These are phyloP conservation scores for Actinemys pallida DNA, from an alignment of 2,113 vertebrate genomes.

Conservation along the genomic window DNA sequence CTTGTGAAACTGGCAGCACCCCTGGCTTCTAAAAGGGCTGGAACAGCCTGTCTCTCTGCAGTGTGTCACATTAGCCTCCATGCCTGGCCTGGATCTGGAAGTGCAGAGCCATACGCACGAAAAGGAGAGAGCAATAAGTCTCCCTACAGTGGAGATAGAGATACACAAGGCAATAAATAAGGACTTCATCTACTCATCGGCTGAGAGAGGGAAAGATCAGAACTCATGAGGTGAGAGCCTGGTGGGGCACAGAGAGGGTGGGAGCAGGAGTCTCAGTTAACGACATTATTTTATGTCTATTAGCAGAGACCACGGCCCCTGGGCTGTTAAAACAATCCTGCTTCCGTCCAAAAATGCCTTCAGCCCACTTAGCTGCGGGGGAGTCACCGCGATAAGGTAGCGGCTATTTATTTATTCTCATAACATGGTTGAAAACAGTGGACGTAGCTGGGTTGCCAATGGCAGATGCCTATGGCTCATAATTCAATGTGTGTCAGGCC, in stretches of 20 bases:
- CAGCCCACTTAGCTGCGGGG: not conserved
- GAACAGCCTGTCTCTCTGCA: no score
- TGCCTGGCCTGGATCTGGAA: no score
- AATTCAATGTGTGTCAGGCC: not conserved
- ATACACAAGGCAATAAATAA: not conserved
- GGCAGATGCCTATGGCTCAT: not conserved
- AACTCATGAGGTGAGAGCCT: not conserved
- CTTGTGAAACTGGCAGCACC: no score
- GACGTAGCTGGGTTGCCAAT: no score
- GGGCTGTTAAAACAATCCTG: not conserved
- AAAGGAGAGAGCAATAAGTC: no score
- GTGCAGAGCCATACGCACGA: no score
- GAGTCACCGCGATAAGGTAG: not conserved
- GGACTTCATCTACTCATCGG: not conserved
- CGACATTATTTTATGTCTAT: not conserved
- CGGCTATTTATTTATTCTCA: not conserved
- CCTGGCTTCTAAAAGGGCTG: no score
- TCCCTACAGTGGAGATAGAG: not conserved
- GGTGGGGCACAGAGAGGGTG: not conserved
- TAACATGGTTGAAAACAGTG: not conserved
- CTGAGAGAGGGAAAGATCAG: not conserved
- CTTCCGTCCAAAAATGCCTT: not conserved
- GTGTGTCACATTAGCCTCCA: no score
- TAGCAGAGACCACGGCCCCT: not conserved
- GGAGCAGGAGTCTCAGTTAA: not conserved